These are phyloP conservation scores for Galleria mellonella DNA, from an alignment of 1,140 invertebrate species.

Conservation along the genomic window DNA sequence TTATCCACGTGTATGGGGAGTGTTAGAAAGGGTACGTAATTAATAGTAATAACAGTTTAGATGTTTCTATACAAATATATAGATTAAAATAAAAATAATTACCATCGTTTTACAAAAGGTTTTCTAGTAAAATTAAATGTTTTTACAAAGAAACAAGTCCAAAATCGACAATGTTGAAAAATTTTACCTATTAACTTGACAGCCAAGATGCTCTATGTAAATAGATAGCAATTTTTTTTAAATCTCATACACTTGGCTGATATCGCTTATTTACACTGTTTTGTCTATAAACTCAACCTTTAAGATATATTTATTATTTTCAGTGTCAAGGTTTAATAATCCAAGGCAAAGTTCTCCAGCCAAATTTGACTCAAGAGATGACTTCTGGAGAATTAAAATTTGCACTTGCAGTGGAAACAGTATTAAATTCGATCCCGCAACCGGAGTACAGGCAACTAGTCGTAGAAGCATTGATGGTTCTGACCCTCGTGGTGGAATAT, in stretches of 20 bases:
- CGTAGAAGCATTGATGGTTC: slow-evolving; percentile 97
- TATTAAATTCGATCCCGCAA: slow-evolving; percentile 96
- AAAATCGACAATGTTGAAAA: too few species aligned
- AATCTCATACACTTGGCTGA: too few species aligned
- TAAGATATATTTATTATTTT: slow-evolving; percentile 27
- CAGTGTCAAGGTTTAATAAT: slow-evolving; percentile 94
- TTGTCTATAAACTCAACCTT: slow-evolving; percentile 4
- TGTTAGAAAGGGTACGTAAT: slow-evolving; percentile 89
- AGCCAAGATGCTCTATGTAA: too few species aligned
- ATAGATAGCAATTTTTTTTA: too few species aligned
- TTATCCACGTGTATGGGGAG: slow-evolving; percentile 94
- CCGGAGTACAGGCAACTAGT: slow-evolving; percentile 98
- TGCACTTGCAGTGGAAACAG: slow-evolving; percentile 97
- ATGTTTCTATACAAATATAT: too few species aligned
- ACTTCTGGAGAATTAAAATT: slow-evolving; percentile 99
- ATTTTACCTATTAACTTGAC: too few species aligned
- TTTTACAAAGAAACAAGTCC: too few species aligned
- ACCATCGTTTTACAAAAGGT: too few species aligned
- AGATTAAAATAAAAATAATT: too few species aligned
- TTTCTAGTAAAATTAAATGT: too few species aligned
- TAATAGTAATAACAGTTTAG: too few species aligned
- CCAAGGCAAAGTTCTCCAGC: slow-evolving; percentile 90
- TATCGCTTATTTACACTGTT: too few species aligned
- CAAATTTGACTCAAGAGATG: slow-evolving; percentile 97
- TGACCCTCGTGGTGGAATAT: slow-evolving; percentile 93